Evolutionary conservation across 1,140 invertebrate genomes (phyloP).

Genomic region (Chironomus tepperi): DNA sequence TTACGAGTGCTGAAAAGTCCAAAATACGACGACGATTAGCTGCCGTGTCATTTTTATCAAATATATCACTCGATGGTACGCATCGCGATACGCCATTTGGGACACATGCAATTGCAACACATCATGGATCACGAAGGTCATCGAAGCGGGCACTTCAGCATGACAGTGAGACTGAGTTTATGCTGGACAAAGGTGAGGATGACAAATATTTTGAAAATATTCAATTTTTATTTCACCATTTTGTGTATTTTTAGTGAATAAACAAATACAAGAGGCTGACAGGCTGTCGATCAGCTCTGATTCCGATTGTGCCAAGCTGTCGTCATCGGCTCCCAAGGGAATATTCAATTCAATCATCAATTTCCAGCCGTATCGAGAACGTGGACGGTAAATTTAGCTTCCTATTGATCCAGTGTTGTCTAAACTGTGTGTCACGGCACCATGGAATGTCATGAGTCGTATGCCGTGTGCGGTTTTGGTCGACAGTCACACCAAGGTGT

Average conservation of each 20-base stretch:
- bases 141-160: slow-evolving; percentile 28
- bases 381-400: slow-evolving; percentile 50
- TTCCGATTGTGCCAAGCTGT: slow-evolving; percentile 52
- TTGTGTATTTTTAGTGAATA: slow-evolving; percentile 31
- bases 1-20: not conserved
- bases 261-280: slow-evolving; percentile 40
- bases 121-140: slow-evolving; percentile 19
- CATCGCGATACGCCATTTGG: slow-evolving; percentile 73
- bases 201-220: slow-evolving; percentile 30
- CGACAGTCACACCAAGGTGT: too few species aligned
- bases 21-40: slow-evolving; percentile 59
- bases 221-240: slow-evolving; percentile 33
- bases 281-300: slow-evolving; percentile 54
- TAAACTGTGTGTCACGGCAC: too few species aligned
- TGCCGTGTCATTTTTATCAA: slow-evolving; percentile 83
- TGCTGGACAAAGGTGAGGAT: slow-evolving; percentile 39
- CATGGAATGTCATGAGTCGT: too few species aligned
- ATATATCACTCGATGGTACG: slow-evolving; percentile 88
- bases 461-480: too few species aligned
- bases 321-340: slow-evolving; percentile 32
- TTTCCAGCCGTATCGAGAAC: slow-evolving; percentile 43
- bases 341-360: slow-evolving; percentile 36
- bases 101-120: slow-evolving; percentile 28
- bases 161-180: slow-evolving; percentile 35
- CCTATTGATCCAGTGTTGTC: too few species aligned